These are phyloP conservation scores for Machimus rusticus DNA, from an alignment of 2,888 invertebrate genomes.

Conservation along the genomic window DNA sequence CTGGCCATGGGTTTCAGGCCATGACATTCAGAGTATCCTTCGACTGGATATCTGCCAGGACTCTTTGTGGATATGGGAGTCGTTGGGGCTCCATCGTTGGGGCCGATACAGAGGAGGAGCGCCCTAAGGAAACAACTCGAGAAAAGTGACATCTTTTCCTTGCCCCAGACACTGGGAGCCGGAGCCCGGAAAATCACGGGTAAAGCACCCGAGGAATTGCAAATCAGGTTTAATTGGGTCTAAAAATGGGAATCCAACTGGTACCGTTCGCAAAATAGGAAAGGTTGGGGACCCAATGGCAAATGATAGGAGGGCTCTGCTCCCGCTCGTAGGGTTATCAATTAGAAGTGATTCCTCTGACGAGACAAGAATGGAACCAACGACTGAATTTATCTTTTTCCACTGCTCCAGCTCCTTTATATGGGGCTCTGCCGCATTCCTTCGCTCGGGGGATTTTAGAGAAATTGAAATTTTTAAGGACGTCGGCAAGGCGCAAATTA, in stretches of 20 bases:
- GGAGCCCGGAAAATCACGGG: background rate
- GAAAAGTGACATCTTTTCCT: slow-evolving; percentile 1
- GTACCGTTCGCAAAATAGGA: background rate
- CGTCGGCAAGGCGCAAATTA: background rate
- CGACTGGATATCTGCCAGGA: background rate
- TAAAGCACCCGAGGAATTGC: background rate
- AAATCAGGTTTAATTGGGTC: slow-evolving; percentile 31
- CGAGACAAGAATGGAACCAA: background rate
- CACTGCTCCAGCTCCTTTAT: background rate
- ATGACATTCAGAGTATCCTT: background rate
- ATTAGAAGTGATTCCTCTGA: slow-evolving; percentile 14
- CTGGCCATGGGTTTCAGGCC: background rate
- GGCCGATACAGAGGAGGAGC: background rate
- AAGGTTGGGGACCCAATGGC: background rate
- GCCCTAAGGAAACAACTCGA: background rate
- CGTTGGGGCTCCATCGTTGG: background rate
- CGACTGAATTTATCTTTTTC: slow-evolving; percentile 3
- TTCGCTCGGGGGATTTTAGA: background rate
- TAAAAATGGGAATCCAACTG: background rate
- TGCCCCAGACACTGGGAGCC: background rate
- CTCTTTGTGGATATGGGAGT: background rate
- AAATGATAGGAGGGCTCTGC: background rate
- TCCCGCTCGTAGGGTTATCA: background rate
- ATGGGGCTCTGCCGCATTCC: background rate
- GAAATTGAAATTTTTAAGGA: background rate